Conservation (phyloP, 2,888 invertebrate species). For the Morpho achilles region DNA sequence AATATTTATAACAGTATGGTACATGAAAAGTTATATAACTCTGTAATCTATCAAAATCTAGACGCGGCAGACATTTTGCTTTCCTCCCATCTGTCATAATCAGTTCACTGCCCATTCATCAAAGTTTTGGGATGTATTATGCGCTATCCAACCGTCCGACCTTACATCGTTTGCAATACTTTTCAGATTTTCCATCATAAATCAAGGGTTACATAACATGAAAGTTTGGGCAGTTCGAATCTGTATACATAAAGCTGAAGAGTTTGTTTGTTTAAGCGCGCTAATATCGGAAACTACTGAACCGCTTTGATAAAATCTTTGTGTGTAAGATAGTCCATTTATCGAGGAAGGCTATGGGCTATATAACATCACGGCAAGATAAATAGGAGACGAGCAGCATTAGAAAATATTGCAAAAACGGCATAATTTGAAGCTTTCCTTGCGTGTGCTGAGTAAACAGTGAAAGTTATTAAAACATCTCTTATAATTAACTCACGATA, state of each 20-base stretch:
- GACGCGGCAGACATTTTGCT: conserved; percentile 1
- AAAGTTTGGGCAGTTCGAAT: too few relatives aligned
- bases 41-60: not conserved
- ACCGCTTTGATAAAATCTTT: not conserved
- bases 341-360: too few relatives aligned
- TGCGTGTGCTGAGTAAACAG: too few relatives aligned
- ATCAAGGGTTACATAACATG: too few relatives aligned
- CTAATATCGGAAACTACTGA: not conserved
- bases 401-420: too few relatives aligned
- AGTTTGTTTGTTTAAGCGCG: not conserved
- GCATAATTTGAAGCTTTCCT: too few relatives aligned
- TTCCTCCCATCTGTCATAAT: conserved; percentile 25
- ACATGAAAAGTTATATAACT: not conserved
- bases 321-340: too few relatives aligned
- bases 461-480: too few relatives aligned
- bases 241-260: too few relatives aligned
- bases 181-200: too few relatives aligned
- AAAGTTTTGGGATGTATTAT: conserved; percentile 18
- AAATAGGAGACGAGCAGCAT: not conserved
- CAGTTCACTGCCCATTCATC: conserved; percentile 19
- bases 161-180: not conserved
- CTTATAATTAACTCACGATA: too few relatives aligned
- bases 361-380: not conserved
- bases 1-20: too few relatives aligned
- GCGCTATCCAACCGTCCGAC: conserved; percentile 6